Conservation (phyloP, 2,888 invertebrate species). For the Melanotus villosus region DNA sequence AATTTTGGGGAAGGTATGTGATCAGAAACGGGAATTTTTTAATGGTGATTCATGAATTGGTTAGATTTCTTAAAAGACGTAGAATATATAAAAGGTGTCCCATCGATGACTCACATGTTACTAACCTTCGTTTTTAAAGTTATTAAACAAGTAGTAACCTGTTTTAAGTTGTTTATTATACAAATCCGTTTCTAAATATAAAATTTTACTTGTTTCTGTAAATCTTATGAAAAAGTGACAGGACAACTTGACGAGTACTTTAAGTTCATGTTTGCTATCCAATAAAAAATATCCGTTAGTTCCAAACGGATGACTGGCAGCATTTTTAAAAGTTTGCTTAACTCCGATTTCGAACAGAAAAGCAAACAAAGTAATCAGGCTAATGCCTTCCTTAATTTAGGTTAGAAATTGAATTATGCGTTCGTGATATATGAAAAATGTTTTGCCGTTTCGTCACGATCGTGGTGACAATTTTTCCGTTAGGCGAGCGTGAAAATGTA, state of each 20-base stretch:
- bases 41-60: constrained; percentile 13
- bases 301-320: constrained; percentile 4
- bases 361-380: constrained; percentile 6
- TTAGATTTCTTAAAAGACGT: too few species aligned
- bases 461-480: constrained; percentile 7
- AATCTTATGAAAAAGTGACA: neutral
- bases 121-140: constrained; percentile 19
- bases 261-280: neutral
- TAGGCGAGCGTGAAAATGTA: constrained; percentile 1
- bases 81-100: too few species aligned
- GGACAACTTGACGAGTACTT: neutral
- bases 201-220: neutral
- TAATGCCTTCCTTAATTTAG: constrained; percentile 16
- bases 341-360: constrained; percentile 4
- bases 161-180: constrained; percentile 17
- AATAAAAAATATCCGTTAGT: constrained; percentile 9
- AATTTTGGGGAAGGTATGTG: too few species aligned
- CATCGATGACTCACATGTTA: constrained; percentile 23
- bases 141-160: constrained; percentile 18
- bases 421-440: neutral
- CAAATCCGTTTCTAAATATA: constrained; percentile 18
- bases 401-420: neutral
- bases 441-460: neutral
- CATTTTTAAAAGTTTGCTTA: neutral
- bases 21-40: neutral